Base-by-base conservation (phyloP, 2,113 vertebrate species). In the Centropristis striata region DNA sequence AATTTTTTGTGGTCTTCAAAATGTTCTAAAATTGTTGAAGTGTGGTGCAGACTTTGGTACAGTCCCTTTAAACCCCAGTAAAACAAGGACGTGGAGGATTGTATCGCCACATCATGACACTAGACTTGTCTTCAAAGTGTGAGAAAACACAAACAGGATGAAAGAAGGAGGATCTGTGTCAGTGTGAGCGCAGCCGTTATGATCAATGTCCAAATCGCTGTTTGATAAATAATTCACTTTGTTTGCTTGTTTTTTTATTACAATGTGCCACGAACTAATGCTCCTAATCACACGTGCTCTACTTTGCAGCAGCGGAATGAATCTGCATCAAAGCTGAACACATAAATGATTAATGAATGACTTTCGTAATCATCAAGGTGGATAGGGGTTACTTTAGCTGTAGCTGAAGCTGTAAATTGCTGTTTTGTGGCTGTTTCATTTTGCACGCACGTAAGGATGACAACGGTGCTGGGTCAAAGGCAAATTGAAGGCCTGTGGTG, bases 401-500 rank as follows among this genome's bases (percentile, higher is more conserved):
- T 47, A 37, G 21, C 11, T 21, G 4, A 55, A 41, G 32, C 42
- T 55, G 60, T 11, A 20, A 71, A 50, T 69, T 21, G 44, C 28
- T 39, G 10, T 65, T 79, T 32, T 54, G 54, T 12, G n/a, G 8
- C 23, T 54, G 15, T 66, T 46, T 47, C 20, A 58, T 60, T 53
- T 46, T 20, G 20, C 25, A 10, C 16, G 13, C 44, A 20, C 1
- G 1, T 53, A 6, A 23, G 9, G 37, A n/a, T 12, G 44, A 49
- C 58, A 25, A 25, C 25, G 0, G 37, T 20, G 8, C 46, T 4
- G 81, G 68, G 81, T 75, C 72, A 85, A 55, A 83, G 68, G 42
- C 42, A 88, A 75, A 79, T 73, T 75, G 84, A 79, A 66, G 53
- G 55, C 70, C 78, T 15, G 44, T 20, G 46, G 69, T 69, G 49